A percentile compares a stretch with the other conserved stretches of the same genome.
These are phyloP conservation scores for Torymus texanus DNA, from an alignment of 2,888 invertebrate species.

Conservation along the genomic window DNA sequence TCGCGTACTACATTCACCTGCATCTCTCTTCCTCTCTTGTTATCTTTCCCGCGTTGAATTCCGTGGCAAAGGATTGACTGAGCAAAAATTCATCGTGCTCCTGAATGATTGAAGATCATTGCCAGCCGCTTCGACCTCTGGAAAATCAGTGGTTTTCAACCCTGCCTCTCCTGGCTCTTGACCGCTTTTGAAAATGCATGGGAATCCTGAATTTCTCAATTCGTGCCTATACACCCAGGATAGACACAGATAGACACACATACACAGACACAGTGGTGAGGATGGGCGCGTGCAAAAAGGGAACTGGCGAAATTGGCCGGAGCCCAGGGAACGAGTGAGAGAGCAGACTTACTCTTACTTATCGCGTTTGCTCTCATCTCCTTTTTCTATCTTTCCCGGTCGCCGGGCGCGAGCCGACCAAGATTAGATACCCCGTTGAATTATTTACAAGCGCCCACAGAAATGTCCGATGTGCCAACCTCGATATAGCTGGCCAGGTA, in stretches of 20 bases:
- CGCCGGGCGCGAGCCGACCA: neutral
- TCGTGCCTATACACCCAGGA: neutral
- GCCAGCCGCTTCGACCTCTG: neutral
- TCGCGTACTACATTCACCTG: neutral
- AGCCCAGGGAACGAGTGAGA: slow-evolving; percentile 34
- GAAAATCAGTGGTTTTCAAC: slow-evolving; percentile 23
- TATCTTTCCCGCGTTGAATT: neutral
- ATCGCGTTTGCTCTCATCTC: slow-evolving; percentile 53
- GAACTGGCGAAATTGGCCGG: slow-evolving; percentile 55
- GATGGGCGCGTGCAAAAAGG: neutral
- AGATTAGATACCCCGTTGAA: slow-evolving; percentile 57
- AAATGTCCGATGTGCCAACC: too few species aligned
- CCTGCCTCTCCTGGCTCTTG: neutral
- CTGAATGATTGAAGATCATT: slow-evolving; percentile 33
- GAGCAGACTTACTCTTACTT: slow-evolving; percentile 52
- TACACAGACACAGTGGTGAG: neutral
- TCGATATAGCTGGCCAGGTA: neutral
- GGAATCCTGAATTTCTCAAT: slow-evolving; percentile 19
- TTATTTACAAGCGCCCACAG: slow-evolving; percentile 57
- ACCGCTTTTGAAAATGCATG: slow-evolving; percentile 32
- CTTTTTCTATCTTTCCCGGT: slow-evolving; percentile 27
- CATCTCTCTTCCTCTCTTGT: neutral
- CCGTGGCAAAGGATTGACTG: neutral
- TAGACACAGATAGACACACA: neutral
- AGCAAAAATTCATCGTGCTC: slow-evolving; percentile 17